phyloP scores from a whole-genome alignment of 2,888 invertebrate genomes.

The Galerucella nymphaeae region DNA sequence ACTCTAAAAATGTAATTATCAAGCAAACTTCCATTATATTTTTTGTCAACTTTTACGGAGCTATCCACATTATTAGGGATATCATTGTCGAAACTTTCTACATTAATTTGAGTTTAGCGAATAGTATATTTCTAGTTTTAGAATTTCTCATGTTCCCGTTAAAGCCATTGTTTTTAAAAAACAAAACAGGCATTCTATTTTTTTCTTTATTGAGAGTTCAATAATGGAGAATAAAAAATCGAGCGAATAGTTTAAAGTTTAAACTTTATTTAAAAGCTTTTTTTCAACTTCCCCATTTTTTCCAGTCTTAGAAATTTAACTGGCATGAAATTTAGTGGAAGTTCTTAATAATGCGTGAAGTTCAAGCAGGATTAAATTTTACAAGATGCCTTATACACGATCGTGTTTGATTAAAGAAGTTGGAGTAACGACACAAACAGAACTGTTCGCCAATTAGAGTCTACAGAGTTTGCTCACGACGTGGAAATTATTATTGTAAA shows the following conservation, averaged over 20 bases:
- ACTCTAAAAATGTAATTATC: too few relatives aligned
- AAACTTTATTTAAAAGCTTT: too few relatives aligned
- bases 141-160: too few relatives aligned
- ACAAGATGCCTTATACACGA: neutral
- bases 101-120: too few relatives aligned
- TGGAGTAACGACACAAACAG: neutral
- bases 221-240: too few relatives aligned
- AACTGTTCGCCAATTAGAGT: neutral
- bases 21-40: too few relatives aligned
- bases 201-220: too few relatives aligned
- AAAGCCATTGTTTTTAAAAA: too few relatives aligned
- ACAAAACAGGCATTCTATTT: too few relatives aligned
- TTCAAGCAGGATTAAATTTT: neutral
- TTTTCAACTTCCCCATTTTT: neutral
- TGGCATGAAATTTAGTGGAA: neutral
- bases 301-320: neutral
- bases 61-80: conserved; percentile 31
- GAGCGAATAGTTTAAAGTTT: too few relatives aligned
- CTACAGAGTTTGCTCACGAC: neutral
- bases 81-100: neutral
- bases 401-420: neutral
- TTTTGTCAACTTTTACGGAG: conserved; percentile 32
- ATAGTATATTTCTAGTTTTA: too few relatives aligned
- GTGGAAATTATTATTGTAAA: neutral
- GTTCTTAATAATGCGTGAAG: neutral